A percentile compares a stretch with the other conserved stretches of the same genome.
Evolutionary conservation across 2,797 vertebrate genomes (phyloP).

Genomic region (Salmo trutta): DNA sequence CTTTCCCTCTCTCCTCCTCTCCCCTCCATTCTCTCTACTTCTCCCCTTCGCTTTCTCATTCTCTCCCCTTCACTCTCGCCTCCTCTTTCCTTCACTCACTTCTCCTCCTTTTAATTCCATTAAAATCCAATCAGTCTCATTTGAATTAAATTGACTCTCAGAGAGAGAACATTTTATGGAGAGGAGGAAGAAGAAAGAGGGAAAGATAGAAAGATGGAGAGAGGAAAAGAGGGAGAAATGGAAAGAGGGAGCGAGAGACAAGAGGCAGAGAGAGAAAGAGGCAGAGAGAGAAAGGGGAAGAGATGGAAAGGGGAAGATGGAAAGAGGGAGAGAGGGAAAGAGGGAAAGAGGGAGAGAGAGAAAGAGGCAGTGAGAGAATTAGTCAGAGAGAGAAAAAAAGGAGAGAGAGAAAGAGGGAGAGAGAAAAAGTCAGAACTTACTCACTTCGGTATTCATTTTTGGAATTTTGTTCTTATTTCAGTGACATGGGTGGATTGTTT

Average conservation of each 20-base stretch:
- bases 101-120: slow-evolving; percentile 45
- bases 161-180: slow-evolving; percentile 38
- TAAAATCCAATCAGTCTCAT: slow-evolving; percentile 70
- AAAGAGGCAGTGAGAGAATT: not conserved
- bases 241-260: no score
- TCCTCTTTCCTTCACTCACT: not conserved
- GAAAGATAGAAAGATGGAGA: slow-evolving; percentile 19
- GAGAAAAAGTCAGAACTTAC: slow-evolving; percentile 14
- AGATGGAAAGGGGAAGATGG: not conserved
- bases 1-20: not conserved
- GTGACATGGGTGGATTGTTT: not conserved
- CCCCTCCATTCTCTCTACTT: slow-evolving; percentile 1
- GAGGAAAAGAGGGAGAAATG: not conserved
- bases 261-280: not conserved
- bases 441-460: not conserved
- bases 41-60: slow-evolving; percentile 6
- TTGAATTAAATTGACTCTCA: slow-evolving; percentile 73
- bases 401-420: not conserved
- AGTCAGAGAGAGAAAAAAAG: no score
- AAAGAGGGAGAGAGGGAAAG: not conserved
- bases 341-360: not conserved
- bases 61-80: slow-evolving; percentile 7
- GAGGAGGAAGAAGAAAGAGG: slow-evolving; percentile 20
- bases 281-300: not conserved
- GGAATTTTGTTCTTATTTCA: not conserved